These are phyloP conservation scores for Laticauda colubrina DNA, from an alignment of 2,113 vertebrate genomes.

Conservation along the genomic window DNA sequence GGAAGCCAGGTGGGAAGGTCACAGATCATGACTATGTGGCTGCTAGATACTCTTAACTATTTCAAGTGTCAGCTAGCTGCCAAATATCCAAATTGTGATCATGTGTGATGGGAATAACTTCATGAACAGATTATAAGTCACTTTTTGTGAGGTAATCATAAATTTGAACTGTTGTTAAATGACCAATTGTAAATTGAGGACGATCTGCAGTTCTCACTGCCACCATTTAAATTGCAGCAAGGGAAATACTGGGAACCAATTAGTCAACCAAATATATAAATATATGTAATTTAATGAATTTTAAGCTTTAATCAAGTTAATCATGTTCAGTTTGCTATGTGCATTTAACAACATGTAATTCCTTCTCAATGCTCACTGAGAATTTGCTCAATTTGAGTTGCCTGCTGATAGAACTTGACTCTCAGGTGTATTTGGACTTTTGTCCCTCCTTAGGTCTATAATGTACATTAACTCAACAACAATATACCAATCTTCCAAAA, in stretches of 20 bases:
- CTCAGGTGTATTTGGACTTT: neutral
- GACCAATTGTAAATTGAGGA: neutral
- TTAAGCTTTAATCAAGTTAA: neutral
- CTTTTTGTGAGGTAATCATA: neutral
- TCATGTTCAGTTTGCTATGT: neutral
- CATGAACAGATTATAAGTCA: too few species aligned
- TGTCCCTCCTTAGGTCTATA: neutral
- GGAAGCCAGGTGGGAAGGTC: neutral
- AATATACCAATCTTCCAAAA: neutral
- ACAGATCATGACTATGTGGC: neutral
- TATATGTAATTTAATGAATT: neutral
- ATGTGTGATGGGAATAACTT: neutral
- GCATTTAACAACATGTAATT: neutral
- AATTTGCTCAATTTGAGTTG: neutral
- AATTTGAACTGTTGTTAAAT: neutral
- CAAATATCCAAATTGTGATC: neutral
- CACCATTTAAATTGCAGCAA: neutral
- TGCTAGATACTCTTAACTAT: neutral
- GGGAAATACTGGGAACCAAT: neutral
- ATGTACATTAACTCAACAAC: neutral
- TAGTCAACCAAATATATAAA: neutral
- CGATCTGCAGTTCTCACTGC: neutral
- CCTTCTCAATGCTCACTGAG: neutral
- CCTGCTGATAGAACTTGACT: neutral
- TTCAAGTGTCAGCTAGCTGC: neutral